Evolutionary conservation across 2,888 invertebrate species (phyloP), one percentile per base, ranked within the genome.

Genomic region (Eurytoma californica): DNA sequence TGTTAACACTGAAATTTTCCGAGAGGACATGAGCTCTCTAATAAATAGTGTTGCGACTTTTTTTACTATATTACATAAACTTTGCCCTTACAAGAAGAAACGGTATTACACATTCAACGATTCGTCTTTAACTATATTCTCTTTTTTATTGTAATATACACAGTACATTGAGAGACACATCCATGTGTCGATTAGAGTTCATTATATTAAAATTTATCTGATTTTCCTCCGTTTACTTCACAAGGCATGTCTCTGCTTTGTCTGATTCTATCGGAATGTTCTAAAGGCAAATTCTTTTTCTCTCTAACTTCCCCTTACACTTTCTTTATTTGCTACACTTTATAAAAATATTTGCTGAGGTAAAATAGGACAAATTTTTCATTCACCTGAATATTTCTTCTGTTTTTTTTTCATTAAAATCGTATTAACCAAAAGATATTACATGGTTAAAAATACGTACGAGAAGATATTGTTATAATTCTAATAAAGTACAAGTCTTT

Each of bases 271-370:
- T 70, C 74, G 79, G 74, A 79, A 79, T 79, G 79, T 79, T 53
- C 69, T 74, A 70, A 79, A 79, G 79, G 79, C 79, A 74, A 60
- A 49, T 65, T 20, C 20, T 66, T 39, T 39, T 1, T 39, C 39
- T 39, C 39, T 39, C 7, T 9, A 7, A 9, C 1, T 9, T 39
- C 39, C 39, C 7, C 39, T 39, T 5, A 9, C 9, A 39, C 9
- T 39, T 39, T 39, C 9, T 70, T 39, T 30, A 47, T 30, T 75
- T 74, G 28, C 55, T 67, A 63, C 51, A 53, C 24, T 53, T 77
- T 80, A 78, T 55, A 80, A 80, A 80, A 80, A 80, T 80, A 80
- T 80, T 47, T 72, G 63, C 39, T 49, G 51, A 67, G 67, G 72
- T 70, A 80, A 80, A 75, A 80, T 78, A 75, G 77, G 70, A 72